Percentiles rank a stretch among this genome's conserved stretches.
These are phyloP conservation scores for Melanerpes formicivorus DNA, from an alignment of 2,113 vertebrate genomes.

Conservation along the genomic window DNA sequence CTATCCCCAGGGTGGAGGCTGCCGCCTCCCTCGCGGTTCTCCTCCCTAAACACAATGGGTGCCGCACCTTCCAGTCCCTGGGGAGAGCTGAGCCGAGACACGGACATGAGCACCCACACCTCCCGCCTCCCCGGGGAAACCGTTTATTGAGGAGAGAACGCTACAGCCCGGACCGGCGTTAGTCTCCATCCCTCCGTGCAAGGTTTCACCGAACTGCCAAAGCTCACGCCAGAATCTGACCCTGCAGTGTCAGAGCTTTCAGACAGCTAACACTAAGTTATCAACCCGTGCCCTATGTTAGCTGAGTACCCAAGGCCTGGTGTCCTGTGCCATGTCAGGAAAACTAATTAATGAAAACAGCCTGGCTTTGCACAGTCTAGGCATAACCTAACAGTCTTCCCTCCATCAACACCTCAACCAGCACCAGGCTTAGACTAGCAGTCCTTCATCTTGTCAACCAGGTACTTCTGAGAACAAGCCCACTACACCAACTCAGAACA, in stretches of 20 bases:
- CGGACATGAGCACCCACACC: background rate
- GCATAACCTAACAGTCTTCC: background rate
- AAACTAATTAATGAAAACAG: background rate
- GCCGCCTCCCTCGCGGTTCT: background rate
- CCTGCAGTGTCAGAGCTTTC: rapidly evolving
- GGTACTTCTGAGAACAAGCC: background rate
- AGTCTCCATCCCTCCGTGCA: rapidly evolving
- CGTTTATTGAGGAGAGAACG: background rate
- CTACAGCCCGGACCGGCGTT: rapidly evolving
- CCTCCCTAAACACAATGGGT: background rate
- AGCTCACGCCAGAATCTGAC: background rate
- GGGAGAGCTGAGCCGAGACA: background rate
- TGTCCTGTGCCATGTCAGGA: rapidly evolving
- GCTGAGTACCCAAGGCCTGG: no score
- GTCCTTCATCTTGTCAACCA: background rate
- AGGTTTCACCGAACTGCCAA: rapidly evolving
- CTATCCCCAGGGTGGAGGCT: background rate
- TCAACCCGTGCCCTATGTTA: background rate
- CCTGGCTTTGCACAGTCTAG: background rate
- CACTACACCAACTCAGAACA: background rate
- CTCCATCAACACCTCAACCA: no score
- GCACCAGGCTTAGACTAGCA: rapidly evolving
- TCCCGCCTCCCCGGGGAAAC: no score
- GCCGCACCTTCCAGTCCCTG: background rate
- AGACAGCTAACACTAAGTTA: rapidly evolving